A percentile compares a stretch with the other conserved stretches of the same genome.
phyloP scores from a whole-genome alignment of 2,797 vertebrate species.

The Enteromius treurensis region DNA sequence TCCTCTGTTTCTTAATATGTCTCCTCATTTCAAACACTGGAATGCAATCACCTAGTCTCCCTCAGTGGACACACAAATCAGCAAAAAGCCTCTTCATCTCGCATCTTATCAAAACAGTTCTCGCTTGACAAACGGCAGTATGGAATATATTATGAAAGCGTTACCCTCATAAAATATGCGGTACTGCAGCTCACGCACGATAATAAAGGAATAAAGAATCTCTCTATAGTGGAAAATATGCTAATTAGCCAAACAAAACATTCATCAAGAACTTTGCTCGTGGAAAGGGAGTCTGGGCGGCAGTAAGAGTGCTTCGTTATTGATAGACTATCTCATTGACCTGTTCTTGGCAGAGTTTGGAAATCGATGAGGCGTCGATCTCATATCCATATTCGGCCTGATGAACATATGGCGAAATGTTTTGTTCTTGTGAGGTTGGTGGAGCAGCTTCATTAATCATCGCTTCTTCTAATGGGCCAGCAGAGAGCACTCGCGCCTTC shows the following conservation, averaged over 20 bases:
- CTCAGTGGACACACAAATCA: slow-evolving; percentile 45
- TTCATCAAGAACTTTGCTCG: slow-evolving; percentile 29
- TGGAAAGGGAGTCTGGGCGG: neutral
- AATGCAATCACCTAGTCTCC: slow-evolving; percentile 52
- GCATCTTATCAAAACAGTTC: slow-evolving; percentile 49
- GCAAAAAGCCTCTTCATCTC: slow-evolving; percentile 39
- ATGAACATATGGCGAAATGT: slow-evolving; percentile 42
- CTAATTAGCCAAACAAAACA: slow-evolving; percentile 44
- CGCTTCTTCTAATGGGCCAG: slow-evolving; percentile 39
- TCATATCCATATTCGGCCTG: slow-evolving; percentile 22
- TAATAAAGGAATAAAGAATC: slow-evolving; percentile 44
- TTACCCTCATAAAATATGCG: slow-evolving; percentile 36
- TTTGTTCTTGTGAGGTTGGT: slow-evolving; percentile 39
- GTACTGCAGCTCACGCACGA: neutral
- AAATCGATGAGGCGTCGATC: slow-evolving; percentile 34
- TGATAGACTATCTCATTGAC: slow-evolving; percentile 35
- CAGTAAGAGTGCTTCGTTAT: slow-evolving; percentile 2
- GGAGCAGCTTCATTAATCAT: slow-evolving; percentile 46
- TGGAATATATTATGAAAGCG: slow-evolving; percentile 38
- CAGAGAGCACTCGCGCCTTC: slow-evolving; percentile 51
- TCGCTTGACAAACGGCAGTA: slow-evolving; percentile 36
- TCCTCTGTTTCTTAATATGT: slow-evolving; percentile 41
- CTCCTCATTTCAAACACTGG: slow-evolving; percentile 55
- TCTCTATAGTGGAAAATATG: slow-evolving; percentile 39
- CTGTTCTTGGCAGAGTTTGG: slow-evolving; percentile 23